These are phyloP conservation scores for Gila orcuttii DNA, from an alignment of 2,113 vertebrate species.

Conservation along the genomic window DNA sequence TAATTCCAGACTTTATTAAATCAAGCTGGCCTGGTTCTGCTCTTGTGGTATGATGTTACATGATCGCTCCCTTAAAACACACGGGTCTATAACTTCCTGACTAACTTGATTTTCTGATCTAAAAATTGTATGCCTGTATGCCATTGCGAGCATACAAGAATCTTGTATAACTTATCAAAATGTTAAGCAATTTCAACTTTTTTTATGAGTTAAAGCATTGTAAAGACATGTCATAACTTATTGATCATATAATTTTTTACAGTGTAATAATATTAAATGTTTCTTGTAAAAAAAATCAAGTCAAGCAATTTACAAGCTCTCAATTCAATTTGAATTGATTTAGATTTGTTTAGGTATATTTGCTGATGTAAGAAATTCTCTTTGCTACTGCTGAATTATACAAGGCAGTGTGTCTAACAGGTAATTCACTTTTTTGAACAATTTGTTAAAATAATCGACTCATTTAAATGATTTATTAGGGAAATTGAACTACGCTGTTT, in stretches of 20 bases:
- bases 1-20: constrained; percentile 68
- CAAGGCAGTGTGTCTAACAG: too few species aligned
- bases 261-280: too few species aligned
- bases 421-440: too few species aligned
- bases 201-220: too few species aligned
- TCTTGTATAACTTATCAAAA: too few species aligned
- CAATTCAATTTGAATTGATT: neutral
- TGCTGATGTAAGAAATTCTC: neutral
- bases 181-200: too few species aligned
- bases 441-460: neutral
- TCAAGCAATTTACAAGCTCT: neutral
- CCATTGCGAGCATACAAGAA: neutral
- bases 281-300: too few species aligned
- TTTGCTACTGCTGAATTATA: too few species aligned
- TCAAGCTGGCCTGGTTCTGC: constrained; percentile 48
- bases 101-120: too few species aligned
- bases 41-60: constrained; percentile 21
- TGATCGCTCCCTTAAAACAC: neutral
- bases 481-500: neutral
- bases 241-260: too few species aligned
- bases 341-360: neutral
- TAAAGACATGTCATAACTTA: too few species aligned
- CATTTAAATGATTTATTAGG: neutral
- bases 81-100: neutral
- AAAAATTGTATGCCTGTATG: too few species aligned